Evolutionary conservation across 2,113 vertebrate species (phyloP).

Genomic region (Rhegmatorhina hoffmannsi): DNA sequence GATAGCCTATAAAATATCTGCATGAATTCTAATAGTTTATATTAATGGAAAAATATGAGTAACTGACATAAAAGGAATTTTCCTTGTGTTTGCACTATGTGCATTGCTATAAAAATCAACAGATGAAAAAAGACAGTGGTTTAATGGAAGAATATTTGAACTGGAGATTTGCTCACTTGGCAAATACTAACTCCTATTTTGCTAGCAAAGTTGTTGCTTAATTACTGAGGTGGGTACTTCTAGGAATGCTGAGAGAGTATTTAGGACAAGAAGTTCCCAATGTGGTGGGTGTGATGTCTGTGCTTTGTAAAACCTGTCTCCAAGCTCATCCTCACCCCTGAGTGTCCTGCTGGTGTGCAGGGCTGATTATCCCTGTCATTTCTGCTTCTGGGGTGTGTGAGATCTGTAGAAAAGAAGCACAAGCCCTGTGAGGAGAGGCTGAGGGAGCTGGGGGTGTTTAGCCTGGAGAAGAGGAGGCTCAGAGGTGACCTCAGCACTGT

Average conservation of each 20-base stretch:
- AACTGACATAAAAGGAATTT: conserved; percentile 80
- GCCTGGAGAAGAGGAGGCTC: too few species aligned
- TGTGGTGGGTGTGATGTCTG: not conserved
- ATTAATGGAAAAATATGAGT: conserved; percentile 82
- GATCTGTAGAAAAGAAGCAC: not conserved
- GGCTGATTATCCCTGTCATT: too few species aligned
- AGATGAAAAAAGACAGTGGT: conserved; percentile 70
- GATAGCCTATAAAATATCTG: conserved; percentile 82
- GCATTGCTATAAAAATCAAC: conserved; percentile 70
- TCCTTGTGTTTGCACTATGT: conserved; percentile 69
- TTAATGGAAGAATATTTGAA: conserved; percentile 50
- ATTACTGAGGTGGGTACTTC: not conserved
- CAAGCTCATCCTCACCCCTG: not conserved
- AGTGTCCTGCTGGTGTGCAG: not conserved
- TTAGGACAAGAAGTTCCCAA: not conserved
- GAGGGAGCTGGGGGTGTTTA: too few species aligned
- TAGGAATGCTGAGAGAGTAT: not conserved
- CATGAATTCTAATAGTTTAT: conserved; percentile 80
- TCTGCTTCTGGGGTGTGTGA: not conserved
- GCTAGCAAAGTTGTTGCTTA: not conserved
- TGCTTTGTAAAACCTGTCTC: not conserved
- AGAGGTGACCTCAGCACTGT: too few species aligned
- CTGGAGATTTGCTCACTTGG: not conserved
- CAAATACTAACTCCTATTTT: not conserved
- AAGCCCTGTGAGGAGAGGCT: too few species aligned